These are phyloP conservation scores for Syngnathus scovelli DNA, from an alignment of 2,113 vertebrate genomes.

Conservation along the genomic window DNA sequence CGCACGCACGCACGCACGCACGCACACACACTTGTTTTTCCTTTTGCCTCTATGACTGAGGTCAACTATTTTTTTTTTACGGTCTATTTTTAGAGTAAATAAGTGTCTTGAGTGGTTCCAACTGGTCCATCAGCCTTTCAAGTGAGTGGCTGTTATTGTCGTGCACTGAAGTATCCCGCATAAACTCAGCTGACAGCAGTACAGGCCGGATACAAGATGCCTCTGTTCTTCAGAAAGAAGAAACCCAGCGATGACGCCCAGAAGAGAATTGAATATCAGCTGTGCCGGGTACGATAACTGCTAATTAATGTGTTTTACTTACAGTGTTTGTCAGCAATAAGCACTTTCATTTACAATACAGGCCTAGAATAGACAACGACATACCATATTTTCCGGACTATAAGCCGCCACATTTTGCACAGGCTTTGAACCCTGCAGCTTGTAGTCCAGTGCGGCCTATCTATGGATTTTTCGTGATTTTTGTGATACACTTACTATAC, in stretches of 20 bases:
- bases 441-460: too few relatives aligned
- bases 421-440: too few relatives aligned
- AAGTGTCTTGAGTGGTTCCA: conserved; percentile 1
- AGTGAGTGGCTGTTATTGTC: not conserved
- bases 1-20: too few relatives aligned
- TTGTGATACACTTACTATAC: too few relatives aligned
- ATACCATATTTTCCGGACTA: too few relatives aligned
- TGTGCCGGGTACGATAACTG: conserved; percentile 77
- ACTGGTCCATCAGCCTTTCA: not conserved
- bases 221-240: conserved; percentile 86
- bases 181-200: not conserved
- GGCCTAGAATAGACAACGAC: too few relatives aligned
- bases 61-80: not conserved
- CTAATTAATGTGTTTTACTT: not conserved
- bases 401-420: too few relatives aligned
- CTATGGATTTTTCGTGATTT: too few relatives aligned
- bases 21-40: not conserved
- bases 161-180: conserved; percentile 10
- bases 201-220: conserved; percentile 71
- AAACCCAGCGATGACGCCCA: conserved; percentile 83
- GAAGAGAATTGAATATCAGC: conserved; percentile 88
- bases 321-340: not conserved
- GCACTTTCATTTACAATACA: not conserved
- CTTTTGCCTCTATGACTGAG: not conserved
- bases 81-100: not conserved